Conservation (phyloP, 2,113 vertebrate genomes). For the Sminthopsis crassicaudata region DNA sequence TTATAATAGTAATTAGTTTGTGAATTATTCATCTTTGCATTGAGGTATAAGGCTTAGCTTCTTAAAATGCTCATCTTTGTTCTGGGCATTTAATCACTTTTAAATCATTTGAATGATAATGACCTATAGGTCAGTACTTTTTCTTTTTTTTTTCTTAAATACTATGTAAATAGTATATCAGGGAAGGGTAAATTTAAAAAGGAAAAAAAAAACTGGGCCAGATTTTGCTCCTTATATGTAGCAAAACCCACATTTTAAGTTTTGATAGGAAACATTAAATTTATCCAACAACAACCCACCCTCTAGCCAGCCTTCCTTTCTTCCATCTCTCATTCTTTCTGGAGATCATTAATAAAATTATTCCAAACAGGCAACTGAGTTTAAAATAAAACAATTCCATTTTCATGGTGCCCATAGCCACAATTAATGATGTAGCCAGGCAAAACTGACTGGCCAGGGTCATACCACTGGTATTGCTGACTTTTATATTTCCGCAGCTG, state of each 20-base stretch:
- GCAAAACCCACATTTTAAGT: conserved; percentile 49
- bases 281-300: conserved; percentile 30
- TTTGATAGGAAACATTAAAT: conserved; percentile 37
- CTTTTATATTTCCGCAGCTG: background rate
- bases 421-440: background rate
- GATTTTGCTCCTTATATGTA: conserved; percentile 21
- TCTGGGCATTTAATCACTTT: conserved; percentile 54
- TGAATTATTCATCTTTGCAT: conserved; percentile 42
- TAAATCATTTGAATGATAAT: conserved; percentile 71
- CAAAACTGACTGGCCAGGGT: background rate
- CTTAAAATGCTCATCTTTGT: conserved; percentile 61
- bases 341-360: conserved; percentile 53
- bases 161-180: conserved; percentile 59
- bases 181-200: conserved; percentile 50
- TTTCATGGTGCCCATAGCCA: conserved; percentile 6
- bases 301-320: conserved; percentile 43
- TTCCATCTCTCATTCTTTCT: conserved; percentile 42
- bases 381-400: conserved; percentile 40
- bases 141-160: conserved; percentile 52
- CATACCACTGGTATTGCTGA: background rate
- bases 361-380: conserved; percentile 48
- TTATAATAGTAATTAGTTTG: conserved; percentile 62
- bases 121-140: conserved; percentile 52
- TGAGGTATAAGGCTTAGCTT: conserved; percentile 49
- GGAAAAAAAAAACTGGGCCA: conserved; percentile 48